Base-by-base conservation (phyloP, 2,888 invertebrate genomes). In the Anoncus sp. region DNA sequence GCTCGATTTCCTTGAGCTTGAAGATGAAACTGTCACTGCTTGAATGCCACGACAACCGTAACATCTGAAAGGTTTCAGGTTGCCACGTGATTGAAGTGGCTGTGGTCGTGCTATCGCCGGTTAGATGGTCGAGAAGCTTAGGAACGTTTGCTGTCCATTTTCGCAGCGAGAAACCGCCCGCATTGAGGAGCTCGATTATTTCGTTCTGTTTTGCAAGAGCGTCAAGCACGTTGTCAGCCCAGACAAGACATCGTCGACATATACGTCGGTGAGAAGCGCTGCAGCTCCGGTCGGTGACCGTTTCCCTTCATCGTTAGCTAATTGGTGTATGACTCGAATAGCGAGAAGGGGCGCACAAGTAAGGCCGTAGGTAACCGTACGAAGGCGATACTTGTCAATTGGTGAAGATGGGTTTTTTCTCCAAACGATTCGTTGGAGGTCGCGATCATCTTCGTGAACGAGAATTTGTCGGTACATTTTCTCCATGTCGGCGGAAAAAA, bases 361-460 rank as follows among this genome's bases (percentile, higher is more conserved):
- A 1, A 76, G 78, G 3, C 85, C 81, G 47, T 84, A 84, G 0
- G 81, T 86, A 18, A 85, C 84, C 3, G 31, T 31, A 7, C 31
- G 31, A 7, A 31, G 31, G 7, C 31, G 31, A 31, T 73, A 83
- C 1, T 12, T 22, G 22, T 47, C n/a, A 16, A 77, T 12, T 3
- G 51, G 14, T 18, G 51, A 16, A 1, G 59, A 16, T 16, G 69
- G 57, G 5, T 55, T n/a, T 1, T 51, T 47, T 16, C 83, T 60
- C 87, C 86, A 87, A 0, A 86, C 22, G n/a, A 87, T 85, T n/a
- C 81, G 43, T 16, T 85, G 84, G 20, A 65, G 78, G 6, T 80
- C 49, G 3, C 66, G 16, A 63, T 86, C 81, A 2, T 62, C 60
- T 0, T 63, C 65, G 10, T 76, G 45, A 0, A 76, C 40, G 6